A percentile compares a stretch with the other conserved stretches of the same genome.
These are phyloP conservation scores for Notolabrus celidotus DNA, from an alignment of 2,797 vertebrate genomes.

Conservation along the genomic window DNA sequence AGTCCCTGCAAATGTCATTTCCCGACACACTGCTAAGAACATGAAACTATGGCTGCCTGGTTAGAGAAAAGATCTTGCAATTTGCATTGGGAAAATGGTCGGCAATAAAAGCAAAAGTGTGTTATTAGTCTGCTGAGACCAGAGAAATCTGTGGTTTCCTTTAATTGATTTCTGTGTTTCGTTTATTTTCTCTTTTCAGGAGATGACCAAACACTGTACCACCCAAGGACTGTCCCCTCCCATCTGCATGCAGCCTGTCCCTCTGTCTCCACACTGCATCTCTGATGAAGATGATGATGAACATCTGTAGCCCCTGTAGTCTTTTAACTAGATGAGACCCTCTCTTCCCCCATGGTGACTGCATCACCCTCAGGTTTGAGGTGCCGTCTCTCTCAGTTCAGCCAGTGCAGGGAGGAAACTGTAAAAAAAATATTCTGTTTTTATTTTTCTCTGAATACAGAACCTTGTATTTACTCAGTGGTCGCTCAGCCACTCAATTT, in stretches of 20 bases:
- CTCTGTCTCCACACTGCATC: conserved; percentile 56
- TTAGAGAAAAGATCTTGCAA: background rate
- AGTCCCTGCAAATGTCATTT: background rate
- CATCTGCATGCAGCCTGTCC: conserved; percentile 81
- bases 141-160: background rate
- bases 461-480: conserved; percentile 9
- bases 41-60: background rate
- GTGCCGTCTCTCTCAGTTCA: conserved; percentile 57
- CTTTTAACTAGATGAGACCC: conserved; percentile 64
- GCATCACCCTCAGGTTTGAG: conserved; percentile 50
- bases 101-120: background rate
- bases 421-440: background rate
- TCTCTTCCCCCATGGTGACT: conserved; percentile 48
- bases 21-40: background rate
- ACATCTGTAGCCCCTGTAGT: conserved; percentile 70
- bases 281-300: conserved; percentile 65
- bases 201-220: conserved; percentile 79
- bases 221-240: conserved; percentile 43
- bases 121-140: background rate
- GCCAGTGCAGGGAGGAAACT: conserved; percentile 19
- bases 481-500: conserved; percentile 25
- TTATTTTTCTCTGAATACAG: conserved; percentile 17
- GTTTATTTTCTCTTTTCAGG: conserved; percentile 53
- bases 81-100: background rate
- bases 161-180: background rate